Base-by-base conservation (phyloP, 2,888 invertebrate species). In the Hymenopus coronatus region DNA sequence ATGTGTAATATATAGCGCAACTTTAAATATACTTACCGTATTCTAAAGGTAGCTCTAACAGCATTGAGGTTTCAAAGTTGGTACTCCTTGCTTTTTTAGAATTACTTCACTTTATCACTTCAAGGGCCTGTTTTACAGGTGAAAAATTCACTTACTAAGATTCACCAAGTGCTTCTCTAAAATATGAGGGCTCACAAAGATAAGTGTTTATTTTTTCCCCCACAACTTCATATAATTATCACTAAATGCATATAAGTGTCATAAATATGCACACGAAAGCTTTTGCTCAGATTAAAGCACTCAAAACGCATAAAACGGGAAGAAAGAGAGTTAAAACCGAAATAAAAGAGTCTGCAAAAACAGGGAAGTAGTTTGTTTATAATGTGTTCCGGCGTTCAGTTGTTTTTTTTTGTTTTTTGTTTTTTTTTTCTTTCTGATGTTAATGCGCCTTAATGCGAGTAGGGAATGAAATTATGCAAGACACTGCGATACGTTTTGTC, bases 21-120 rank as follows among this genome's bases (percentile, higher is more conserved):
- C 12, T 6, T 12, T 70, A 20, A 3, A 70, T 25, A 20, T 14
- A 87, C 87, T 87, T 27, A 87, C 87, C 87, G 87, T 87, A 87
- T 33, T 82, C 87, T n/a, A 70, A 12, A 33, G 87, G 40, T n/a
- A 87, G n/a, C 40, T 87, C 87, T 82, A 87, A 33, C 82, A 87
- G 40, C 87, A 87, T 87, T 87, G 87, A 82, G 40, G 9, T 82
- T 87, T n/a, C 54, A 70, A 70, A 25, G 54, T 20, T 70, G 54
- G 54, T 25, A 70, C 54, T 70, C 25, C 15, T 40, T 40, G 12
- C 40, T 9, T 40, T 70, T 54, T 70, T 70, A 70, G 0, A 4
- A 4, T 3, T 54, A 54, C 25, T 70, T 70, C 54, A 70, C 54
- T 25, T 70, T 70, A 25, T 25, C 54, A 70, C 54, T 70, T 70